phyloP scores from a whole-genome alignment of 2,797 vertebrate genomes.

The Phalloptychus januarius region DNA sequence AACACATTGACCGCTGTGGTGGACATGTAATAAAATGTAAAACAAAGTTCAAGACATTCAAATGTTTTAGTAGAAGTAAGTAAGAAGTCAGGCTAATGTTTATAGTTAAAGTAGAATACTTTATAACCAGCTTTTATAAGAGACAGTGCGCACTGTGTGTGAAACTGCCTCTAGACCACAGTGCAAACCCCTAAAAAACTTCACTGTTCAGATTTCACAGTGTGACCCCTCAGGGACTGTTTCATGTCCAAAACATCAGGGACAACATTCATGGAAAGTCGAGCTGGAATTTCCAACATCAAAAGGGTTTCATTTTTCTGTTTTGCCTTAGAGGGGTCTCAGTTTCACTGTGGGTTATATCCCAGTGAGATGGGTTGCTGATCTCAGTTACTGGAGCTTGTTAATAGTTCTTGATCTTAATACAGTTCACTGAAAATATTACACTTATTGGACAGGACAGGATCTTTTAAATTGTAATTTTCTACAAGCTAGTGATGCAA shows the following conservation, averaged over 20 bases:
- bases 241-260: conserved; percentile 44
- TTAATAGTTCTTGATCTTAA: neutral
- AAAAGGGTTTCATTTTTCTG: conserved; percentile 46
- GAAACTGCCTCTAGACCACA: conserved; percentile 19
- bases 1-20: neutral
- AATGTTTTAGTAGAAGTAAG: neutral
- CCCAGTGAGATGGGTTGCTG: conserved; percentile 19
- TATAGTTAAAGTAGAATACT: neutral
- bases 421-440: conserved; percentile 10
- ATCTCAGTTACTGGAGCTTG: neutral
- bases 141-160: neutral
- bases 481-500: neutral
- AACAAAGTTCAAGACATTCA: neutral
- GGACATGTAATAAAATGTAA: neutral
- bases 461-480: neutral
- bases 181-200: conserved; percentile 25
- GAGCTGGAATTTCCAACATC: conserved; percentile 45
- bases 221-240: conserved; percentile 25
- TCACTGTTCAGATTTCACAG: conserved; percentile 56
- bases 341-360: conserved; percentile 23
- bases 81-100: neutral
- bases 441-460: neutral
- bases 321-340: conserved; percentile 20
- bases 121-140: neutral
- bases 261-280: conserved; percentile 18